Base-by-base conservation (phyloP, 2,797 vertebrate species). In the Urophycis tenuis region DNA sequence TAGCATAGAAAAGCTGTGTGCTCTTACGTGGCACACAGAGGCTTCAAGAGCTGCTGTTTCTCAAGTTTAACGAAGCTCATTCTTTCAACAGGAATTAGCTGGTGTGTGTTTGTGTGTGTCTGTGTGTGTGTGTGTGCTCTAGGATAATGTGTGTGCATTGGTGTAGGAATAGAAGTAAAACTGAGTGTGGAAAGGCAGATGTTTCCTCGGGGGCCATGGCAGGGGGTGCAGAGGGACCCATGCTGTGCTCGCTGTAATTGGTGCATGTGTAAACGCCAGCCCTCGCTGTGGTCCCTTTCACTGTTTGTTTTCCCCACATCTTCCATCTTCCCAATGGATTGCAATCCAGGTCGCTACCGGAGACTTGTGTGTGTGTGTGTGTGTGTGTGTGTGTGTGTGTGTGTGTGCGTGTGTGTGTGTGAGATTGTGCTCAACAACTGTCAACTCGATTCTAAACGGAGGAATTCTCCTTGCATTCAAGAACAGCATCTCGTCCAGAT, bases 201-300 rank as follows among this genome's bases (percentile, higher is more conserved):
- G 91, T 92, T 92, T 92, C 87, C 89, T 91, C 89, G 76, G 80
- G 82, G 88, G 87, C 80, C 71, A 81, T 77, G 85, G 85, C 84
- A 78, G 82, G 85, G 87, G 85, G 88, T 90, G 86, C 79, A 81
- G 83, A 88, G 88, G 87, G 85, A 87, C 74, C 76, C 85, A 85
- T 2, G 75, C 85, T 88, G 89, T 82, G 85, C 86, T 89, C 81
- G 77, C 85, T 89, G 86, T 90, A 91, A 91, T 88, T 87, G 89
- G 86, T 87, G 88, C 84, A 85, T 86, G 85, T 86, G 87, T 91
- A 87, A 85, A 88, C 89, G 83, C 83, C 84, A 84, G 80, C 86
- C 78, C 83, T 81, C 72, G 73, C 74, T 75, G 76, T 78, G 78
- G 81, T 90, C 86, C 80, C 87, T 87, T 53, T 82, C 83, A 82